These are phyloP conservation scores for Parochlus steinenii DNA, from an alignment of 2,888 invertebrate species.

Conservation along the genomic window DNA sequence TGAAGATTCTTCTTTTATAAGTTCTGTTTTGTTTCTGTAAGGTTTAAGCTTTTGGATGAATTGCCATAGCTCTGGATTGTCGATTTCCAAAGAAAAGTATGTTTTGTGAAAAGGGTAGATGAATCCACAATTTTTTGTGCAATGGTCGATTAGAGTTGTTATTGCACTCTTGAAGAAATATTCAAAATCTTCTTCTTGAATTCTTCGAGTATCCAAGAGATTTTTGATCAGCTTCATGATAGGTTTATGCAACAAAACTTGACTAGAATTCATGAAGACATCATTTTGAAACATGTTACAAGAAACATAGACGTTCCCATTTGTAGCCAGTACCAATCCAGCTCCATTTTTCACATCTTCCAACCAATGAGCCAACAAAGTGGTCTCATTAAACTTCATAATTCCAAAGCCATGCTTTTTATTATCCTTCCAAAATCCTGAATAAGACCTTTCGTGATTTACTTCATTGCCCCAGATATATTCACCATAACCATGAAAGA, in stretches of 20 bases:
- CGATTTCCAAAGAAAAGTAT: constrained; percentile 6
- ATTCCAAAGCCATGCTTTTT: neutral
- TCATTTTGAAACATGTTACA: constrained; percentile 3
- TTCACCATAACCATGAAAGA: constrained; percentile 4
- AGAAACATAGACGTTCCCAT: constrained; percentile 3
- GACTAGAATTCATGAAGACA: constrained; percentile 2
- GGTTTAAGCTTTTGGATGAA: constrained; percentile 1
- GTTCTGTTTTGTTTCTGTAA: neutral
- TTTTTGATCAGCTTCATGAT: neutral
- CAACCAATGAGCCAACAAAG: neutral
- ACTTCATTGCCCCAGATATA: neutral
- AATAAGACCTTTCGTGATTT: neutral
- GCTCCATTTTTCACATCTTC: constrained; percentile 1
- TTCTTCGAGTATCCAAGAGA: constrained; percentile 2
- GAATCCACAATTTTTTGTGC: neutral
- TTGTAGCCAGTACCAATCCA: constrained; percentile 4
- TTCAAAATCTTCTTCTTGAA: neutral
- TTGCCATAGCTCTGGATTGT: constrained; percentile 4
- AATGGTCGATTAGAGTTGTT: neutral
- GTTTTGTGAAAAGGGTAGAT: neutral
- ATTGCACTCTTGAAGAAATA: neutral
- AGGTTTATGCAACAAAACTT: neutral
- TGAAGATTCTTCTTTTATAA: constrained; percentile 1
- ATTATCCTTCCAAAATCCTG: constrained; percentile 1
- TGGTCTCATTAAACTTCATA: neutral